phyloP scores from a whole-genome alignment of 1,140 invertebrate genomes.

The Drosophila miranda region DNA sequence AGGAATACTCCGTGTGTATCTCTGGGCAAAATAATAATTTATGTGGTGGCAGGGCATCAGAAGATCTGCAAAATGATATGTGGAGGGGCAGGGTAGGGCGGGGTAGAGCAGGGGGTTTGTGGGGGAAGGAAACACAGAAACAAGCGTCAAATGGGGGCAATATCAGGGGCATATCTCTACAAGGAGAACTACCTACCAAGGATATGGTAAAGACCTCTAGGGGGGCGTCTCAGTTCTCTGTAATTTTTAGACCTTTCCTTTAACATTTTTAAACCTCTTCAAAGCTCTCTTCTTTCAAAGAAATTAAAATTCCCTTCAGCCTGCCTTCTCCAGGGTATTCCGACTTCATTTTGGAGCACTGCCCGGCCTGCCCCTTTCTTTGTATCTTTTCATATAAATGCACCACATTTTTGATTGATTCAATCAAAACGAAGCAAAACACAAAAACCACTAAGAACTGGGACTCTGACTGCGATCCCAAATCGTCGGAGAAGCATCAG shows the following conservation, averaged over 20 bases:
- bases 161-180: too few relatives aligned
- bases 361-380: slow-evolving; percentile 2
- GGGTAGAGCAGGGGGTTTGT: too few relatives aligned
- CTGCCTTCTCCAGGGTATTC: slow-evolving; percentile 8
- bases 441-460: slow-evolving; percentile 42
- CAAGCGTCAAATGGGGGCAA: too few relatives aligned
- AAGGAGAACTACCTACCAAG: too few relatives aligned
- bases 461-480: not conserved
- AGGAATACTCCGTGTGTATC: slow-evolving; percentile 28
- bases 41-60: slow-evolving; percentile 58
- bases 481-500: slow-evolving; percentile 46
- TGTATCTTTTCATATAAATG: slow-evolving; percentile 60
- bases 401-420: slow-evolving; percentile 79
- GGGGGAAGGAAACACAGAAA: too few relatives aligned
- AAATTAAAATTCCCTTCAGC: not conserved
- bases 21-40: slow-evolving; percentile 70
- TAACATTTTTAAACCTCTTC: too few relatives aligned
- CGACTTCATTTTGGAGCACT: slow-evolving; percentile 2
- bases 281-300: too few relatives aligned
- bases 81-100: not conserved
- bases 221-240: too few relatives aligned
- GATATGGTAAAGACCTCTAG: too few relatives aligned
- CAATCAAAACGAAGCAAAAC: slow-evolving; percentile 74
- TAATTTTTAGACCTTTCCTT: too few relatives aligned
- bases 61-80: slow-evolving; percentile 53